phyloP scores from a whole-genome alignment of 2,797 vertebrate species.

The Eutrigla gurnardus region DNA sequence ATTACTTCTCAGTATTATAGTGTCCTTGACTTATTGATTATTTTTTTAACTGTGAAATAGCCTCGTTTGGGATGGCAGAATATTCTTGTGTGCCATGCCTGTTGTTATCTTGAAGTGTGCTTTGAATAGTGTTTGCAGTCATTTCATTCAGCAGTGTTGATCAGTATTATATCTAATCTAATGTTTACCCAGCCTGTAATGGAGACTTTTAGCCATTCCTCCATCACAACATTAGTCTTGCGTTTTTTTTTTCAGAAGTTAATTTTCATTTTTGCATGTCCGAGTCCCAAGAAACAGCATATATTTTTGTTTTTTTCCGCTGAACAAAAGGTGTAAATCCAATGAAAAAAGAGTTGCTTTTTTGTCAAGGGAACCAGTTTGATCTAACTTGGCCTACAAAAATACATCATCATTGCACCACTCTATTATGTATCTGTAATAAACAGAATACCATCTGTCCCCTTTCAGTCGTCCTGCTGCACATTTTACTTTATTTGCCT shows the following conservation, averaged over 20 bases:
- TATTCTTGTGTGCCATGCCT: neutral
- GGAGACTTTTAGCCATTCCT: neutral
- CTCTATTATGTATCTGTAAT: too few relatives aligned
- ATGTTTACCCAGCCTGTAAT: neutral
- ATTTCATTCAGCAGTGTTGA: neutral
- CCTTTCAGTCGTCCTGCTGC: too few relatives aligned
- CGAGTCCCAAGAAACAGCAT: too few relatives aligned
- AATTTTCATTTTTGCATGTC: too few relatives aligned
- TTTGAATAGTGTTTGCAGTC: slow-evolving; percentile 19
- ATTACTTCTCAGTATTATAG: neutral
- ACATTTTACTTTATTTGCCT: slow-evolving; percentile 20
- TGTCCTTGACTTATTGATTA: neutral
- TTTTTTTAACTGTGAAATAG: neutral
- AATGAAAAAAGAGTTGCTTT: too few relatives aligned
- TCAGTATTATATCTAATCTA: neutral
- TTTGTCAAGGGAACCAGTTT: too few relatives aligned
- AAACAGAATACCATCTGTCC: too few relatives aligned
- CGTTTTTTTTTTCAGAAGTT: too few relatives aligned
- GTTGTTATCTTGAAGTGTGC: slow-evolving; percentile 8
- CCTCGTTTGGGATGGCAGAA: neutral
- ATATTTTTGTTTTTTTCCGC: too few relatives aligned
- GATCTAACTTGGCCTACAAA: too few relatives aligned
- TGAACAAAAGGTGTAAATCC: too few relatives aligned
- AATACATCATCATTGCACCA: too few relatives aligned
- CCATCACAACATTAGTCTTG: neutral